These are phyloP conservation scores for Pseudomyrmex pallidus DNA, from an alignment of 1,140 invertebrate species.

Conservation along the genomic window DNA sequence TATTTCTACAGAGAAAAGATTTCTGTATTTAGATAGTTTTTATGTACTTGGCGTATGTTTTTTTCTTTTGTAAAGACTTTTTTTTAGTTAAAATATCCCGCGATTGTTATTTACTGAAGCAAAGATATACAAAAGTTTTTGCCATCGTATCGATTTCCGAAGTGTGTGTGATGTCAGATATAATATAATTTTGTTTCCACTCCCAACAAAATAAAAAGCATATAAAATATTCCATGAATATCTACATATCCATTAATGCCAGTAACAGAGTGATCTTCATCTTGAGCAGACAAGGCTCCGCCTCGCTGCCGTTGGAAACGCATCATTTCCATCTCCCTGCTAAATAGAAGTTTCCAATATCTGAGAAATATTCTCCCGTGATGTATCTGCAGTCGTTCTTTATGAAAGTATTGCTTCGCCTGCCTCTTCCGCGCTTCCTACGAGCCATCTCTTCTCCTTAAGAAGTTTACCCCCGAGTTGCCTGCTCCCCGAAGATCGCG, in stretches of 20 bases:
- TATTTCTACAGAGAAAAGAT: too few relatives aligned
- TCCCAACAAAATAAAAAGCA: too few relatives aligned
- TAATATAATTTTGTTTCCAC: neutral
- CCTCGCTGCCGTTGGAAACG: neutral
- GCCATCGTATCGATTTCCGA: neutral
- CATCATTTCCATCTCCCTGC: conserved; percentile 11
- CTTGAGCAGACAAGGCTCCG: neutral
- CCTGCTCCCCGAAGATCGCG: conserved; percentile 50
- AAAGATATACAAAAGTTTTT: too few relatives aligned
- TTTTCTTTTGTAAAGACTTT: too few relatives aligned
- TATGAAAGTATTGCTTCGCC: conserved; percentile 25
- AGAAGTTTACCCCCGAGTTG: conserved; percentile 55
- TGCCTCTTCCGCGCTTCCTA: neutral
- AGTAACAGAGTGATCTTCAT: neutral
- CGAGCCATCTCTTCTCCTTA: conserved; percentile 31
- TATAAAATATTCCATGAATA: neutral
- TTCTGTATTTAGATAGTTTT: too few relatives aligned
- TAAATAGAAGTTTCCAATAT: conserved; percentile 45
- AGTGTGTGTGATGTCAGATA: neutral
- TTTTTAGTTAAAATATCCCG: too few relatives aligned
- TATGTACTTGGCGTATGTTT: too few relatives aligned
- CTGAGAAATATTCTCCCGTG: conserved; percentile 34
- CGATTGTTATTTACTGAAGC: too few relatives aligned
- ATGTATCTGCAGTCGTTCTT: conserved; percentile 19
- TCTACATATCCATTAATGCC: neutral